Evolutionary conservation across 2,113 vertebrate species (phyloP).

Genomic region (Stegastes partitus): DNA sequence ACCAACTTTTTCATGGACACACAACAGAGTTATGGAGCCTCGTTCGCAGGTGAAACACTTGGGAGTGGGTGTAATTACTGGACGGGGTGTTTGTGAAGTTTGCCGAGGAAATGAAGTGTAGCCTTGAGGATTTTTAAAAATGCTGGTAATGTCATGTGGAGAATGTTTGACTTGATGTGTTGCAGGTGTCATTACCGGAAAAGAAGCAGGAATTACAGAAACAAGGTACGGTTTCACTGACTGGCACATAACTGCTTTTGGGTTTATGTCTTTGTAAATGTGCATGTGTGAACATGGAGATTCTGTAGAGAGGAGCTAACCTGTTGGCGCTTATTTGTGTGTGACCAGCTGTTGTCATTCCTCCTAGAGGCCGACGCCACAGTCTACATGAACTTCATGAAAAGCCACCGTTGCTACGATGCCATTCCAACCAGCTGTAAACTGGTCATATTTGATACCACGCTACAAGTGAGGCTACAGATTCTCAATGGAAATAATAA

Average conservation of each 20-base stretch:
- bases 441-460: conserved; percentile 82
- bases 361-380: conserved; percentile 81
- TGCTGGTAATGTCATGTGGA: conserved; percentile 16
- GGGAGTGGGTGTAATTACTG: no score
- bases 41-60: conserved; percentile 62
- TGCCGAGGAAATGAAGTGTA: background rate
- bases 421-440: conserved; percentile 94
- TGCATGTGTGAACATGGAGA: background rate
- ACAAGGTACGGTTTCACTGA: conserved; percentile 14
- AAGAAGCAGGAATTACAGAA: conserved; percentile 38
- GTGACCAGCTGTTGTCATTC: conserved; percentile 12
- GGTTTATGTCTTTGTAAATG: background rate
- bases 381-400: conserved; percentile 95
- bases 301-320: background rate
- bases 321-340: background rate
- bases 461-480: conserved; percentile 65
- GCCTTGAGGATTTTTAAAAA: background rate
- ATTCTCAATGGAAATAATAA: no score
- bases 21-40: conserved; percentile 62
- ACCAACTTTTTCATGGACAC: conserved; percentile 54
- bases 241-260: background rate
- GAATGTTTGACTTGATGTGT: conserved; percentile 30
- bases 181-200: conserved; percentile 47
- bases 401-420: conserved; percentile 92
- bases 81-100: background rate